These are phyloP conservation scores for Urosaurus nigricauda DNA, from an alignment of 2,797 vertebrate genomes.

Conservation along the genomic window DNA sequence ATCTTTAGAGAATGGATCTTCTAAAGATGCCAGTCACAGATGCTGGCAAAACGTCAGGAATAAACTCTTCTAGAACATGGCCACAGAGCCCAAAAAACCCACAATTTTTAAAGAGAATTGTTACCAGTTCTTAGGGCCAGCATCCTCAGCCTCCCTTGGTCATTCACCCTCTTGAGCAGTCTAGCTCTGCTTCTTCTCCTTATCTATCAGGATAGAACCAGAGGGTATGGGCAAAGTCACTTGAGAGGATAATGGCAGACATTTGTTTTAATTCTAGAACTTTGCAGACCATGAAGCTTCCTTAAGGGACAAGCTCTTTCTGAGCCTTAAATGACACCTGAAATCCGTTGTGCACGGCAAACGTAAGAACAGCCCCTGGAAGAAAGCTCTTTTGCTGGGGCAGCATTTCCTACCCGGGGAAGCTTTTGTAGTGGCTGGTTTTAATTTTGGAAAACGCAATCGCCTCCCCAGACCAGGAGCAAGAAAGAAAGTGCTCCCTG, in stretches of 20 bases:
- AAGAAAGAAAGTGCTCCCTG: constrained; percentile 19
- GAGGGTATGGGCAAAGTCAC: not conserved
- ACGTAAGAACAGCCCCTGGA: not conserved
- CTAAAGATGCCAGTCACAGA: no score
- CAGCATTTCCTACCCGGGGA: not conserved
- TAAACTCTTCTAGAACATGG: no score
- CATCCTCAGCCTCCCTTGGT: no score
- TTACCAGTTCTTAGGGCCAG: no score
- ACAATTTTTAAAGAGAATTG: no score
- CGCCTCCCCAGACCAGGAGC: constrained; percentile 9
- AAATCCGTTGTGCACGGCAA: not conserved
- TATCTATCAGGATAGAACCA: no score
- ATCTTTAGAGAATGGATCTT: no score
- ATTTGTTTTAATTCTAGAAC: not conserved
- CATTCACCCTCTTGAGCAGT: no score
- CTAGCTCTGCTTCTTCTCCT: not conserved
- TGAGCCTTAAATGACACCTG: fast-evolving
- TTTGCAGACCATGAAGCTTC: not conserved
- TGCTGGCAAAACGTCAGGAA: no score
- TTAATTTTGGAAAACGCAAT: constrained; percentile 24
- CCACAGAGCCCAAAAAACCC: no score
- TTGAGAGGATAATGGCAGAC: not conserved
- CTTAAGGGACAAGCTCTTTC: no score
- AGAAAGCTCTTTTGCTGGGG: not conserved
- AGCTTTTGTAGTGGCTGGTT: not conserved